Base-by-base conservation (phyloP, 2,888 invertebrate species). In the Tuberolachnus salignus region DNA sequence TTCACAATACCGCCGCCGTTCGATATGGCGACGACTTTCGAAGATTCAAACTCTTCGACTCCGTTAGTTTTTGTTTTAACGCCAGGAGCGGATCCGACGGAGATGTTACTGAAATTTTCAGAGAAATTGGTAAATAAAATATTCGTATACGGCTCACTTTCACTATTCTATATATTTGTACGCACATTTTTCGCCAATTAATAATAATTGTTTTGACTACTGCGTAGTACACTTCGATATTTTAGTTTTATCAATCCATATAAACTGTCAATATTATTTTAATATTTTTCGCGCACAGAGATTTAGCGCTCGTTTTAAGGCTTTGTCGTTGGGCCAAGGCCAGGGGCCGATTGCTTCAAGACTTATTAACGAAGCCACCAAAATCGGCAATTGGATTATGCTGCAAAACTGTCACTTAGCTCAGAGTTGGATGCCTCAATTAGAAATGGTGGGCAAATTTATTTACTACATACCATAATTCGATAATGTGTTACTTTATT, bases 331-430 rank as follows among this genome's bases (percentile, higher is more conserved):
- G 16, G 75, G 97, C 84, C 97, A 98, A 85, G 87, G 98, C 83
- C 90, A 96, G 90, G 96, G 95, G 46, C 92, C 92, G 0, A 90
- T 93, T 82, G 96, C 97, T 0, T 89, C 92, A 23, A 88, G 88
- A 83, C 92, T 96, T 92, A 95, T 98, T 81, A 86, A 88, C 73
- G 88, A 88, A 73, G 95, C 92, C 0, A 89, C 92, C 70, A 87
- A 87, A 82, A 88, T 89, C 1, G 97, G 97, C 6, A 91, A 93
- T 75, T 98, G 98, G 97, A 93, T 96, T 81, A 92, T 97, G 82
- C 88, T 98, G 81, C 97, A 97, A 88, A 97, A 98, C 88, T 97
- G 97, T 85, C 97, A 98, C 87, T 89, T 98, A 82, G 97, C 97
- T 0, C 93, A 94, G 83, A 95, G 95, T 84, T 98, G 96, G 90